phyloP scores from a whole-genome alignment of 2,113 vertebrate genomes.

The Polyodon spathula region DNA sequence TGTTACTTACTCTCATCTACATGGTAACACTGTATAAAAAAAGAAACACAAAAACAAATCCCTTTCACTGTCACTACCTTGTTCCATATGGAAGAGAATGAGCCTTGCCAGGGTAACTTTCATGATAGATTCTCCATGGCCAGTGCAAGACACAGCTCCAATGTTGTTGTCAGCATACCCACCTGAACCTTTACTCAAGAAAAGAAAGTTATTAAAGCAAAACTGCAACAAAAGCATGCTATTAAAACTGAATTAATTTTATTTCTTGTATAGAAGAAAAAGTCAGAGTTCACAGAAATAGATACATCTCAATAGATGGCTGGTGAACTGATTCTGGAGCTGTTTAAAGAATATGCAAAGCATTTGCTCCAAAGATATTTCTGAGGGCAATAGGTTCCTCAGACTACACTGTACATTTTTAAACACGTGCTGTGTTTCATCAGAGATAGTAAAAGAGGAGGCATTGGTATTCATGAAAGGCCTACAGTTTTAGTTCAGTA shows the following conservation, averaged over 20 bases:
- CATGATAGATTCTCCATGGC: slow-evolving; percentile 51
- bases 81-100: slow-evolving; percentile 49
- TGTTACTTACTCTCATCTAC: too few relatives aligned
- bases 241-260: too few relatives aligned
- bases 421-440: too few relatives aligned
- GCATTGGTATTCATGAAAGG: neutral
- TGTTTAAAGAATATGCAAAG: too few relatives aligned
- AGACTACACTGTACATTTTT: too few relatives aligned
- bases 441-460: neutral
- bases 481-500: neutral
- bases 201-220: neutral
- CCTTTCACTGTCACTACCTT: slow-evolving; percentile 41
- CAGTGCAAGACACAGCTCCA: slow-evolving; percentile 50
- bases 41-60: slow-evolving; percentile 15
- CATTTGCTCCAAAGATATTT: too few relatives aligned
- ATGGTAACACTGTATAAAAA: neutral
- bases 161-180: slow-evolving; percentile 45
- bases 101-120: slow-evolving; percentile 51
- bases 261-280: too few relatives aligned
- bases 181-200: slow-evolving; percentile 40
- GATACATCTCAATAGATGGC: too few relatives aligned
- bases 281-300: too few relatives aligned
- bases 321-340: too few relatives aligned
- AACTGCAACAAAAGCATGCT: neutral
- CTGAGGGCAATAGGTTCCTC: too few relatives aligned